These are phyloP conservation scores for Cotesia typhae DNA, from an alignment of 1,140 invertebrate species.

Conservation along the genomic window DNA sequence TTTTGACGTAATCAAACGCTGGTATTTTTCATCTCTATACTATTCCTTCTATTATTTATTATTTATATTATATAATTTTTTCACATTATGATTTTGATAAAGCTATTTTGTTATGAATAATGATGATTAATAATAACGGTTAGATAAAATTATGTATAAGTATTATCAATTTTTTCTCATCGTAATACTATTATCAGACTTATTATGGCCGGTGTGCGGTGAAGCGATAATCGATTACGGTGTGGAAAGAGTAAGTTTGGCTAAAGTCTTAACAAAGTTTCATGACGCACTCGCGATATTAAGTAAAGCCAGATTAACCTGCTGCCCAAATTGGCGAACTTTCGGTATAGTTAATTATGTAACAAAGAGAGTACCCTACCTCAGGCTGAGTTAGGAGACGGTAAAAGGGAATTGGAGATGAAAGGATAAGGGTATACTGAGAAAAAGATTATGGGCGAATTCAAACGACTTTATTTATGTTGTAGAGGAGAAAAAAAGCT, in stretches of 20 bases:
- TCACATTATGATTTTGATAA: too few relatives aligned
- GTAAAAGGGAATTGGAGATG: constrained; percentile 1
- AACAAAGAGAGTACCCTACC: not conserved
- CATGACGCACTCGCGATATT: constrained; percentile 22
- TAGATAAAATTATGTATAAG: too few relatives aligned
- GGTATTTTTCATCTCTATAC: constrained; percentile 2
- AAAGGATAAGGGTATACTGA: not conserved
- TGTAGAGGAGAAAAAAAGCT: too few relatives aligned
- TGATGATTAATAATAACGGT: too few relatives aligned
- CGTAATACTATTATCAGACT: not conserved
- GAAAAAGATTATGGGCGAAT: not conserved
- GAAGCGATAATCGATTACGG: constrained; percentile 15
- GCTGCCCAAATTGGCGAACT: constrained; percentile 18
- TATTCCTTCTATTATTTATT: not conserved
- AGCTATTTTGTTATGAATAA: too few relatives aligned
- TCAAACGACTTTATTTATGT: too few relatives aligned
- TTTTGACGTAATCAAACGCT: constrained; percentile 9
- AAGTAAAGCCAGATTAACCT: constrained; percentile 26
- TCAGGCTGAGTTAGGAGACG: not conserved
- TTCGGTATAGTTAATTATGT: constrained; percentile 21
- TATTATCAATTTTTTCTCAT: constrained; percentile 15
- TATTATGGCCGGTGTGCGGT: constrained; percentile 6
- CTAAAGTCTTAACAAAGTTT: constrained; percentile 23
- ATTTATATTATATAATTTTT: not conserved
- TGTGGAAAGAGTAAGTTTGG: not conserved